These are phyloP conservation scores for Actenoides hombroni DNA, from an alignment of 2,113 vertebrate species.

Conservation along the genomic window DNA sequence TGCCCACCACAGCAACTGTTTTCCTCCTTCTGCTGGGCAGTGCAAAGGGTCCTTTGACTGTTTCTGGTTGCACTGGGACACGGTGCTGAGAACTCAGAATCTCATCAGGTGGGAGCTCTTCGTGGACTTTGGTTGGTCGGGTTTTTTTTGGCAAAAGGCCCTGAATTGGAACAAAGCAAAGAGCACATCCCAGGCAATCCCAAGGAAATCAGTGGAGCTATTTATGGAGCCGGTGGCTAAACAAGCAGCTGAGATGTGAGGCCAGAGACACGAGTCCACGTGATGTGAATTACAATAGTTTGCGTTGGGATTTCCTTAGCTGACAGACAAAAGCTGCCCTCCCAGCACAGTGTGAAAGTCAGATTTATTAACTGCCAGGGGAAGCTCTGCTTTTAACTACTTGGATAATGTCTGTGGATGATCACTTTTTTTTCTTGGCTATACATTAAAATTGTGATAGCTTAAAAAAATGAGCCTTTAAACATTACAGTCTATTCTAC, in stretches of 20 bases:
- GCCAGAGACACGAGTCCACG: neutral
- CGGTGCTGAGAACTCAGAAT: neutral
- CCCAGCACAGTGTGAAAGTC: neutral
- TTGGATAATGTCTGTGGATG: neutral
- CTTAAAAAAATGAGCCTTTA: neutral
- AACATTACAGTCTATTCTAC: neutral
- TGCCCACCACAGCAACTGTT: rapidly evolving
- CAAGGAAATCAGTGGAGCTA: rapidly evolving
- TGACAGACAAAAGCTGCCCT: neutral
- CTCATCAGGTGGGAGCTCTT: neutral
- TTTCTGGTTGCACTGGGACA: neutral
- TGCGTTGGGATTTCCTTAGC: neutral
- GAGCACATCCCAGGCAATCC: neutral
- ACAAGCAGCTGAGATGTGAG: neutral
- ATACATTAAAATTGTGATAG: neutral
- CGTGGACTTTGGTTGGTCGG: too few species aligned
- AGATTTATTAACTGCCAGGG: neutral
- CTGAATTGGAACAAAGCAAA: neutral
- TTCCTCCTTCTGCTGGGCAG: too few species aligned
- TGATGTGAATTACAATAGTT: neutral
- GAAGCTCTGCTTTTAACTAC: neutral
- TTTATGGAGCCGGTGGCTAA: neutral
- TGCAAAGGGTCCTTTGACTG: neutral
- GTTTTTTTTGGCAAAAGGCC: neutral
- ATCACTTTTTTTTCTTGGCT: neutral